phyloP scores from a whole-genome alignment of 2,113 vertebrate genomes.

The Calypte anna region DNA sequence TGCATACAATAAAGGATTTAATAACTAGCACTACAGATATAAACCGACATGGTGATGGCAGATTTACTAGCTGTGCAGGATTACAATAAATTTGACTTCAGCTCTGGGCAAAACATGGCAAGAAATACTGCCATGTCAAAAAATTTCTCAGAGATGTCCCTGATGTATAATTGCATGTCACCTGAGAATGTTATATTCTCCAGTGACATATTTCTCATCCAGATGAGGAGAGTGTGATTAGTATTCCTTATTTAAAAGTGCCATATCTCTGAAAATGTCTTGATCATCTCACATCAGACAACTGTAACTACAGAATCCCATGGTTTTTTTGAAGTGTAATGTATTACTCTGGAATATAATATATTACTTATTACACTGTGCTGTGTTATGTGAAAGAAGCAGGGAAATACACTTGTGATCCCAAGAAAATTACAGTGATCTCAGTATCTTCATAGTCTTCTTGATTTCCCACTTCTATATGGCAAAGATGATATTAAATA shows the following conservation, averaged over 20 bases:
- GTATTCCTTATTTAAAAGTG: not conserved
- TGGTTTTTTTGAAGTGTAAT: not conserved
- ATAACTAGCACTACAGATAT: not conserved
- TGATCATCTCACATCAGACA: not conserved
- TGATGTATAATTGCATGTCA: slow-evolving; percentile 3
- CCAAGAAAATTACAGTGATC: not conserved
- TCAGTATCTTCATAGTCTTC: not conserved
- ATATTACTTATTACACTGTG: not conserved
- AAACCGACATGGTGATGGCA: not conserved
- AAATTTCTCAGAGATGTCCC: slow-evolving; percentile 3
- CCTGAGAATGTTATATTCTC: not conserved
- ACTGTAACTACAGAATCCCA: not conserved
- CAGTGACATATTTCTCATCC: not conserved
- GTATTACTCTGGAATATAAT: not conserved
- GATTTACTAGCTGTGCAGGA: slow-evolving; percentile 20
- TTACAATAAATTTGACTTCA: slow-evolving; percentile 22
- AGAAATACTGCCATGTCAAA: slow-evolving; percentile 18
- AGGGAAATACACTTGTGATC: not conserved
- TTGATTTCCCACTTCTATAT: not conserved
- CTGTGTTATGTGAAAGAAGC: not conserved
- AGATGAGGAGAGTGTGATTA: not conserved
- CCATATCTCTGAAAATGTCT: not conserved
- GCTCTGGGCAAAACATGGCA: not conserved
- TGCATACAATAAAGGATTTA: slow-evolving; percentile 14
- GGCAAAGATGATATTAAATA: not conserved